Conservation (phyloP, 1,140 invertebrate species). For the Platorchestia sp. region DNA sequence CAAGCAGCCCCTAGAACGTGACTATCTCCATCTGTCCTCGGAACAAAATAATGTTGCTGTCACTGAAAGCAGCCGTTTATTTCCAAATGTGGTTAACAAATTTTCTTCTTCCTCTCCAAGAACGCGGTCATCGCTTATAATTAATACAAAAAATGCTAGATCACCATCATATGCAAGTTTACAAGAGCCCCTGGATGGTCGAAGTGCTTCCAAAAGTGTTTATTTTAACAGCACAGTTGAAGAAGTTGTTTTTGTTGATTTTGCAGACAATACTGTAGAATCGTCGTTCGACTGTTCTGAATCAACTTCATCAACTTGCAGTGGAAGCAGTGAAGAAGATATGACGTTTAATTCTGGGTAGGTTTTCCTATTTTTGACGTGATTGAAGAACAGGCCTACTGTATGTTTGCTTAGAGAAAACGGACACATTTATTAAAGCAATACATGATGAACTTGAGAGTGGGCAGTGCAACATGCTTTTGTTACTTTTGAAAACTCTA, state of each 20-base stretch:
- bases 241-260: not conserved
- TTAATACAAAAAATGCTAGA: not conserved
- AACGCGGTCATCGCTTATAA: not conserved
- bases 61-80: not conserved
- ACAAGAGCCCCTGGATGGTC: not conserved
- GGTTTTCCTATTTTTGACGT: too few relatives aligned
- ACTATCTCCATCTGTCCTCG: not conserved
- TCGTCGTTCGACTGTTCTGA: not conserved
- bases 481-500: too few relatives aligned
- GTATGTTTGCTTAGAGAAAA: too few relatives aligned
- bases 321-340: not conserved
- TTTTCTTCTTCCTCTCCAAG: not conserved
- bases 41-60: not conserved
- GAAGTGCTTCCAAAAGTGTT: not conserved
- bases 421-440: too few relatives aligned
- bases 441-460: too few relatives aligned
- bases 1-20: not conserved
- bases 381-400: too few relatives aligned
- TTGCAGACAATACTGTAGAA: not conserved
- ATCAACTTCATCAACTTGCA: conserved; percentile 1
- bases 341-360: not conserved
- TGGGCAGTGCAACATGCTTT: too few relatives aligned
- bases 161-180: not conserved
- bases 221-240: not conserved
- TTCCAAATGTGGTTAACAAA: not conserved